phyloP scores from a whole-genome alignment of 2,888 invertebrate species.

The Cactoblastis cactorum region DNA sequence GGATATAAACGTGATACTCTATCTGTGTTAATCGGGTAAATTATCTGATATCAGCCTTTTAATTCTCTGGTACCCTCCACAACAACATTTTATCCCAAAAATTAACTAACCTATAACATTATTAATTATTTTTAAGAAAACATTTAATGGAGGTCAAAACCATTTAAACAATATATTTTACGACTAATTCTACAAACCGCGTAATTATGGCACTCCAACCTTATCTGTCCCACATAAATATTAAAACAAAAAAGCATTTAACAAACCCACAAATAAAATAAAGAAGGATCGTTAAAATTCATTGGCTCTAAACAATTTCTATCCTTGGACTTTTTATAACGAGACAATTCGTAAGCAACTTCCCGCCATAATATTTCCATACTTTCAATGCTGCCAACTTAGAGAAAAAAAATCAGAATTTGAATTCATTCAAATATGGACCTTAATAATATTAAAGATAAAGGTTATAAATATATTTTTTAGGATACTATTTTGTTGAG shows the following conservation, averaged over 20 bases:
- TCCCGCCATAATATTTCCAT: conserved; percentile 71
- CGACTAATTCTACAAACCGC: conserved; percentile 11
- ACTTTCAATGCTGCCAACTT: conserved; percentile 33
- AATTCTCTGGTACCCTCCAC: too few species aligned
- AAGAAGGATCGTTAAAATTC: conserved; percentile 60
- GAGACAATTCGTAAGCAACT: conserved; percentile 70
- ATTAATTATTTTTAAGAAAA: background rate
- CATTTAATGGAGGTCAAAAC: background rate
- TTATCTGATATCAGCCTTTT: too few species aligned
- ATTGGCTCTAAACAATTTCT: conserved; percentile 56
- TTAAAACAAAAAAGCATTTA: conserved; percentile 1
- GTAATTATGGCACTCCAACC: conserved; percentile 2
- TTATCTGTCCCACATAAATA: conserved; percentile 8
- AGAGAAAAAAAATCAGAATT: conserved; percentile 3
- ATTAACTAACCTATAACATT: background rate
- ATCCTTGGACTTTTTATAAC: conserved; percentile 53
- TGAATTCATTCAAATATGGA: background rate
- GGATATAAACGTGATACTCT: too few species aligned
- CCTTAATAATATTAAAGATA: background rate
- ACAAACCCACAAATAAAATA: conserved; percentile 14
- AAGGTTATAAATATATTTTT: conserved; percentile 12
- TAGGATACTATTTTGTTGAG: background rate
- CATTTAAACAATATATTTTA: background rate
- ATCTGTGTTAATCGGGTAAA: too few species aligned
- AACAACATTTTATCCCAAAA: too few species aligned